phyloP scores from a whole-genome alignment of 2,113 vertebrate species.

The Catharus fuscescens region DNA sequence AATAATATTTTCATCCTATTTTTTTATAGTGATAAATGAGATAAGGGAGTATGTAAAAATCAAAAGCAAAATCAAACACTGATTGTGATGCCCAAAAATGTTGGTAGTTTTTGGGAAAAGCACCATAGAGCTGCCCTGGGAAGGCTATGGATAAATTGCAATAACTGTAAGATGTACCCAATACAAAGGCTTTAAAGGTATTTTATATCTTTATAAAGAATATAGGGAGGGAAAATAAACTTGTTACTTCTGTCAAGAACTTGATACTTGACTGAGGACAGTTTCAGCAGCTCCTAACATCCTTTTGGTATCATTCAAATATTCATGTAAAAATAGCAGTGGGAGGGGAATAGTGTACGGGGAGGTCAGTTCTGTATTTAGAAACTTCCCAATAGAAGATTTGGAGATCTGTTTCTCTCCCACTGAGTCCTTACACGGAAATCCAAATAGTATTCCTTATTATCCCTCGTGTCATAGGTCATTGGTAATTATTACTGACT shows the following conservation, averaged over 20 bases:
- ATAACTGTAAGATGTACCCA: not conserved
- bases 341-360: not conserved
- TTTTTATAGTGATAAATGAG: not conserved
- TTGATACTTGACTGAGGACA: not conserved
- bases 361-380: not conserved
- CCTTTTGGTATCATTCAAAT: not conserved
- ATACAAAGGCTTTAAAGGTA: not conserved
- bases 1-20: not conserved
- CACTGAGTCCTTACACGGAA: not conserved
- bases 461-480: not conserved
- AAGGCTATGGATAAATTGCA: not conserved
- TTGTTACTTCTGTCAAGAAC: not conserved
- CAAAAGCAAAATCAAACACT: not conserved
- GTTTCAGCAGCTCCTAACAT: not conserved
- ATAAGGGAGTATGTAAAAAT: not conserved
- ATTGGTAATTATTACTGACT: not conserved
- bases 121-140: not conserved
- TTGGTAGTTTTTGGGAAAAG: not conserved
- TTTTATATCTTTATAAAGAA: not conserved
- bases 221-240: not conserved
- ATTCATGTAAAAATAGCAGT: not conserved
- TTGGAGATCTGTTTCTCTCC: not conserved
- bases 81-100: not conserved
- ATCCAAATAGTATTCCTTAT: not conserved
- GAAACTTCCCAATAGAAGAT: not conserved